Conservation (phyloP, 2,797 vertebrate genomes). For the Sebastolobus altivelis region DNA sequence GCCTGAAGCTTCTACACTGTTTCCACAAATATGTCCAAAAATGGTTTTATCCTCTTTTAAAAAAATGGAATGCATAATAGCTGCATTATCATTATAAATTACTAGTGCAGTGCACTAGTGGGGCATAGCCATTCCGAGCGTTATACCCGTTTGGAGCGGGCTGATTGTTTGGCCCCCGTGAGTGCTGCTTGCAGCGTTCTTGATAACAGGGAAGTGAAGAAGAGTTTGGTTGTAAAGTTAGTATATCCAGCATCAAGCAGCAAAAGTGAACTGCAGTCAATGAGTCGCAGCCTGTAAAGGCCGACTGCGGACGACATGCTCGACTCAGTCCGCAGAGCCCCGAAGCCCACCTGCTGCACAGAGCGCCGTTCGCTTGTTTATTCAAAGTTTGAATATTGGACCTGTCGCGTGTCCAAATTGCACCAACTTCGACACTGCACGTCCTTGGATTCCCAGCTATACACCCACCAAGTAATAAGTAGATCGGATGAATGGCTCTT, state of each 20-base stretch:
- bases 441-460: neutral
- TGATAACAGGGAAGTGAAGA: neutral
- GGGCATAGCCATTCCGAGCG: no score
- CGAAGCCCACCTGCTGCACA: neutral
- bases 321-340: no score
- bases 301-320: neutral
- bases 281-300: neutral
- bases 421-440: neutral
- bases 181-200: neutral
- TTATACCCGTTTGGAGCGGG: neutral
- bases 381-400: neutral
- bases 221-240: neutral
- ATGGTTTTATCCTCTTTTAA: neutral
- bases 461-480: neutral
- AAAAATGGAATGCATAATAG: neutral
- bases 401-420: neutral
- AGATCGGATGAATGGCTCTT: neutral
- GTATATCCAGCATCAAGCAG: neutral
- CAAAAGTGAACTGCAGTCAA: neutral
- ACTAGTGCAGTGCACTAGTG: neutral
- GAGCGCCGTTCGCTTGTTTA: fast-evolving
- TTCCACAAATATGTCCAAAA: neutral
- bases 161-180: neutral
- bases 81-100: neutral
- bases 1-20: constrained; percentile 1